A percentile compares a stretch with the other conserved stretches of the same genome.
These are phyloP conservation scores for Amphipoea oculea DNA, from an alignment of 2,888 invertebrate genomes.

Conservation along the genomic window DNA sequence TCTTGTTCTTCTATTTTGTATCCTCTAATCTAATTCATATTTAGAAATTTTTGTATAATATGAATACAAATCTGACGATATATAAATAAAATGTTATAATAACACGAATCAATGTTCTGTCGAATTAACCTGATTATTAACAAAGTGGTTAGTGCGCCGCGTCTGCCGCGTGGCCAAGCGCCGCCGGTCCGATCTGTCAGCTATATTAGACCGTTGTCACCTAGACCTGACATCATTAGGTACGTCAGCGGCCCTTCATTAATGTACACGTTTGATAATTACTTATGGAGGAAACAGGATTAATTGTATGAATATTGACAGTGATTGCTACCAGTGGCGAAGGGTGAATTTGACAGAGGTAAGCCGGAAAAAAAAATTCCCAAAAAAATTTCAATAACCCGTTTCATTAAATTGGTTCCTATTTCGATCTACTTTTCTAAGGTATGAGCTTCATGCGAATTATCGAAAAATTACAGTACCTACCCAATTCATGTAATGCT, in stretches of 20 bases:
- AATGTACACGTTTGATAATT: background rate
- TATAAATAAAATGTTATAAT: background rate
- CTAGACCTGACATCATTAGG: slow-evolving; percentile 27
- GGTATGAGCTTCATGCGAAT: no score
- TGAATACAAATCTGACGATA: background rate
- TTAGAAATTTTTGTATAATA: background rate
- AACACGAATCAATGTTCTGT: background rate
- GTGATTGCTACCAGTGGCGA: background rate
- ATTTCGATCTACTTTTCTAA: no score
- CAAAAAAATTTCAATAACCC: no score
- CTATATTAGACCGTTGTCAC: slow-evolving; percentile 49
- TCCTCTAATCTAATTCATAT: no score
- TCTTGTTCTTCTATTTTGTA: background rate
- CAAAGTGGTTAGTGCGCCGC: slow-evolving; percentile 6
- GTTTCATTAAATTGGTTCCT: no score
- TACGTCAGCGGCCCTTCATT: slow-evolving; percentile 32
- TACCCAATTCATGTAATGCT: no score
- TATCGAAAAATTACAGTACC: no score
- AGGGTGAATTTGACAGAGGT: no score
- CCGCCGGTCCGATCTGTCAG: slow-evolving; percentile 1
- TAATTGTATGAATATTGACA: background rate
- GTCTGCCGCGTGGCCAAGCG: background rate
- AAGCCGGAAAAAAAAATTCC: no score
- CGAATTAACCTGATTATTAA: background rate
- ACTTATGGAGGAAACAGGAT: background rate